Evolutionary conservation across 2,797 vertebrate species (phyloP).

Genomic region (Xenentodon cancila): DNA sequence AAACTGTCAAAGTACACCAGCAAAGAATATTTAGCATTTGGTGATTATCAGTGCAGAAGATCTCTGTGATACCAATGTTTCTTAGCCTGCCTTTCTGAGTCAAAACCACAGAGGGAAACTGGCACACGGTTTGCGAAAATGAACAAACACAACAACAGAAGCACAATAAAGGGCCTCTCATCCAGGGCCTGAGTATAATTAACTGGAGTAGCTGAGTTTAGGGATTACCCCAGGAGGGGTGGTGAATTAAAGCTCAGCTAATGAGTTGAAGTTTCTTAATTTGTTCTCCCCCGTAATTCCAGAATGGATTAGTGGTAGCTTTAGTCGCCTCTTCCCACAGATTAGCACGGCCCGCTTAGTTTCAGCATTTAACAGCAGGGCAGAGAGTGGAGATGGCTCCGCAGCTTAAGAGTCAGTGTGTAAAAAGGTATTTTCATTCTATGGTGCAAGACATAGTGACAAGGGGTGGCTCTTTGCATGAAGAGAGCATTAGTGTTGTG

Average conservation of each 20-base stretch:
- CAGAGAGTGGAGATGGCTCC: conserved; percentile 58
- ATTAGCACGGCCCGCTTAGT: conserved; percentile 76
- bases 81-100: conserved; percentile 20
- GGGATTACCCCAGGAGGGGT: conserved; percentile 84
- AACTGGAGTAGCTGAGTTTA: conserved; percentile 82
- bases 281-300: conserved; percentile 85
- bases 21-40: conserved; percentile 47
- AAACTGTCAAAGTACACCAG: conserved; percentile 47
- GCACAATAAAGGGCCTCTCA: conserved; percentile 74
- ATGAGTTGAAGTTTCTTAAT: conserved; percentile 89
- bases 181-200: conserved; percentile 79
- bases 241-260: conserved; percentile 84
- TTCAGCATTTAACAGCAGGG: conserved; percentile 61
- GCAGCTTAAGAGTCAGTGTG: conserved; percentile 66
- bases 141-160: conserved; percentile 58
- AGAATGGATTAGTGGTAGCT: conserved; percentile 85
- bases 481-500: no score
- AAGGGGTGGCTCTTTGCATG: no score
- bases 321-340: conserved; percentile 81
- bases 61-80: conserved; percentile 50
- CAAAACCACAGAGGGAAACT: conserved; percentile 28
- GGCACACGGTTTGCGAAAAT: conserved; percentile 18
- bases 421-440: conserved; percentile 27
- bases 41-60: conserved; percentile 45
- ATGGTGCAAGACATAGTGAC: no score